These are phyloP conservation scores for Cheirogaleus major DNA, from an alignment of 2,797 vertebrate genomes.

Conservation along the genomic window DNA sequence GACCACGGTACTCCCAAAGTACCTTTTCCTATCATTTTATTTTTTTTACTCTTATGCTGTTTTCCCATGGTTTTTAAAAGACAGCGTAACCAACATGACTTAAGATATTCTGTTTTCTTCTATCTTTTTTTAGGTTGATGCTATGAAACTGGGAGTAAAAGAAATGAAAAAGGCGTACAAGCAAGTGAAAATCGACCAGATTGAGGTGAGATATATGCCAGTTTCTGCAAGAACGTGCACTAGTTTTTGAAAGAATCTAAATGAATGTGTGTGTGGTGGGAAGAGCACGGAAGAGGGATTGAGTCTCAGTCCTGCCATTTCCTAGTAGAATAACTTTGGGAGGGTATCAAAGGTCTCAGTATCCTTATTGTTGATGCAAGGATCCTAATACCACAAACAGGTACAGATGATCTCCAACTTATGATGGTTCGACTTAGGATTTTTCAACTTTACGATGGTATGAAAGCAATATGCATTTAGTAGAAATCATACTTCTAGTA, in stretches of 20 bases:
- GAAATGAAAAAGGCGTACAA: slow-evolving; percentile 99
- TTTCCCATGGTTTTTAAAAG: slow-evolving; percentile 26
- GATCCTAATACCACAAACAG: background rate
- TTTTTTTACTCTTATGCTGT: slow-evolving; percentile 10
- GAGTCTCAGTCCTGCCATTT: background rate
- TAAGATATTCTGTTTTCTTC: slow-evolving; percentile 31
- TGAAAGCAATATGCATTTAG: background rate
- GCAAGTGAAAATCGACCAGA: slow-evolving; percentile 96
- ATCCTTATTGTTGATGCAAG: background rate
- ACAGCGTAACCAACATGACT: background rate
- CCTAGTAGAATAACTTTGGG: background rate
- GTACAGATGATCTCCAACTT: background rate
- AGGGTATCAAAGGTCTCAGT: background rate
- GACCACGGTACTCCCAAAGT: slow-evolving; percentile 91
- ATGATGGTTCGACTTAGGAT: background rate
- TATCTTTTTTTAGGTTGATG: slow-evolving; percentile 91
- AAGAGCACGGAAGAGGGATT: background rate
- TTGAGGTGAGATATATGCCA: slow-evolving; percentile 90
- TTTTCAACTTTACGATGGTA: background rate
- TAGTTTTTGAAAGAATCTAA: slow-evolving; percentile 13
- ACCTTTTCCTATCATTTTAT: background rate
- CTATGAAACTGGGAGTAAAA: slow-evolving; percentile 97
- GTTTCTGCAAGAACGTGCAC: background rate
- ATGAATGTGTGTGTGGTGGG: background rate
- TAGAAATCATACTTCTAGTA: background rate